Conservation (phyloP, 2,888 invertebrate species). For the Dynastes tityus region DNA sequence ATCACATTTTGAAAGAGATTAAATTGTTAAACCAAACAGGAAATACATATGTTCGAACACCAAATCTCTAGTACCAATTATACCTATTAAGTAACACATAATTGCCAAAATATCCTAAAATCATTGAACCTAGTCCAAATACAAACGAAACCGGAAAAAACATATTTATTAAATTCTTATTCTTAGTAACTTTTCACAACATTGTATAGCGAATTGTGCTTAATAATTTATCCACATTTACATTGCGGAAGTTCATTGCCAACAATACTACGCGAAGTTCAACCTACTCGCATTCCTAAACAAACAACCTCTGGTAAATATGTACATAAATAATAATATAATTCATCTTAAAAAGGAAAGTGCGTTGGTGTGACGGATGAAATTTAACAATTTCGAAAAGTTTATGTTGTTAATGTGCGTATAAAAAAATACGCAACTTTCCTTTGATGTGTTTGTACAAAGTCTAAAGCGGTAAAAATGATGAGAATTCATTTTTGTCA, state of each 20-base stretch:
- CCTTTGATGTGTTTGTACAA: neutral
- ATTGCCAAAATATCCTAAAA: constrained; percentile 1
- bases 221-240: constrained; percentile 10
- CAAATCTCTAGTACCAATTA: neutral
- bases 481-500: too few species aligned
- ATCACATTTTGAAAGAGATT: too few species aligned
- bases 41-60: too few species aligned
- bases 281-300: constrained; percentile 9
- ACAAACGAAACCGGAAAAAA: constrained; percentile 30
- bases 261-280: constrained; percentile 13
- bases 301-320: constrained; percentile 6
- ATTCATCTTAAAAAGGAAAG: constrained; percentile 17
- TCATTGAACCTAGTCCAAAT: neutral
- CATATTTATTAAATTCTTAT: constrained; percentile 14
- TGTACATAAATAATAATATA: constrained; percentile 15
- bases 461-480: too few species aligned
- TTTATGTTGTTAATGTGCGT: neutral
- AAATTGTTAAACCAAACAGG: too few species aligned
- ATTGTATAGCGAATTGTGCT: neutral
- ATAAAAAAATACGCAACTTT: neutral
- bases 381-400: neutral
- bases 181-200: neutral
- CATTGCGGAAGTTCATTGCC: constrained; percentile 30
- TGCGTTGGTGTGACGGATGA: neutral
- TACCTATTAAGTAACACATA: constrained; percentile 3